Evolutionary conservation across 2,888 invertebrate species (phyloP), one percentile per base, ranked within the genome.

Genomic region (Harpalus rubripes): DNA sequence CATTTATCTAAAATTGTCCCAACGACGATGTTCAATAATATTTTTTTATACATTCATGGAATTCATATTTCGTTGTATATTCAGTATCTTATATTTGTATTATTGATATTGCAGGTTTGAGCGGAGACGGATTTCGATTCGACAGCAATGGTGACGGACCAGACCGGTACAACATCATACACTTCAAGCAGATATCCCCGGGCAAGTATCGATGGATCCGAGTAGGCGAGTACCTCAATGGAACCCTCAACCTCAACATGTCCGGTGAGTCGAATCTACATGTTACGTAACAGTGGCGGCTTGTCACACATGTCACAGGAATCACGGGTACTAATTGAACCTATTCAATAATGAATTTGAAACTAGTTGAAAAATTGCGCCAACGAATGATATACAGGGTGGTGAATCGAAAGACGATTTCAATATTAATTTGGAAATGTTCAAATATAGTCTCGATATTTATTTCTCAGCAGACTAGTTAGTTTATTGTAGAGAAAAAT

Each of bases 91-190:
- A 8, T 56, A 56, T 56, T 10, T 59, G 59, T 16, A 7, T 59
- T 59, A 16, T 59, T 59, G 44, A 52, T 63, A 22, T 63, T 63
- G 12, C 26, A 98, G 98, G 98, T 89, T 92, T 98, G 39, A 97
- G 96, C 87, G 96, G 96, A 0, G 97, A 98, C 90, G 94, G 95
- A 89, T 98, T 98, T 91, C 95, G 95, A 87, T 99, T 99, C 91
- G 97, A 98, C 90, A 93, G 92, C 85, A 96, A 97, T 88, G 98
- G 98, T 0, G 98, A 98, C 89, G 98, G 98, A 0, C 98, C 98
- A 0, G 97, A 98, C 0, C 93, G 98, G 61, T 99, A 99, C 93
- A 97, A 98, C 90, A 98, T 99, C 87, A 95, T 98, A 86, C 98
- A 98, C 91, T 99, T 98, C 93, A 97, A 98, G 90, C 97, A 97